phyloP scores from a whole-genome alignment of 2,797 vertebrate species.

The Eurystomus glaucurus region DNA sequence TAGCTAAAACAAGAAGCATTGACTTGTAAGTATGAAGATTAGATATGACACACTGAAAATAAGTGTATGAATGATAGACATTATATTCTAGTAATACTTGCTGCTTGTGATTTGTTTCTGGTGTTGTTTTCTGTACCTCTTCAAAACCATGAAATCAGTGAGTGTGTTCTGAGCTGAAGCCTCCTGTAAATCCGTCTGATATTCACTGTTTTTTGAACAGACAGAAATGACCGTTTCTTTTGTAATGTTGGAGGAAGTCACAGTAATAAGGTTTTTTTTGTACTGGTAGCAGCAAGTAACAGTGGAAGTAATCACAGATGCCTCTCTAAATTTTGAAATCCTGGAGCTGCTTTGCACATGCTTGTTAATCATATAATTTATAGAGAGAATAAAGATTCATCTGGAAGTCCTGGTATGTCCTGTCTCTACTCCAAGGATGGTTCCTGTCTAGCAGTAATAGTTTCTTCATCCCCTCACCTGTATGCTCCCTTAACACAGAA shows the following conservation, averaged over 20 bases:
- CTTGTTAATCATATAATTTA: neutral
- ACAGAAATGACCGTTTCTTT: neutral
- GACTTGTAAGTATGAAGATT: neutral
- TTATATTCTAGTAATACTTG: neutral
- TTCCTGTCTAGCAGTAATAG: neutral
- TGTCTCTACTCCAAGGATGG: neutral
- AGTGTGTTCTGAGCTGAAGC: neutral
- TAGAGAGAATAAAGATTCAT: neutral
- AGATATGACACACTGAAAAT: neutral
- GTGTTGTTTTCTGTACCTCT: neutral
- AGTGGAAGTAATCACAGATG: neutral
- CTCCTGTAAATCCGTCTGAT: neutral
- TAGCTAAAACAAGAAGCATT: neutral
- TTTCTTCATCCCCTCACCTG: neutral
- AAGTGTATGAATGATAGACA: neutral
- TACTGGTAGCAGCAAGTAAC: neutral
- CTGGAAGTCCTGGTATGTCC: neutral
- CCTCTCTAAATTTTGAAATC: neutral
- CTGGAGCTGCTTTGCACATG: neutral
- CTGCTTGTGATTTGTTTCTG: neutral
- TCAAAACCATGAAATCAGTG: neutral
- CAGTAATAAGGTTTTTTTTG: neutral
- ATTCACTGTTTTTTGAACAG: neutral
- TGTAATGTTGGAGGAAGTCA: neutral
- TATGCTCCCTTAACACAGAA: neutral